These are phyloP conservation scores for Pomacea canaliculata DNA, from an alignment of 2,888 invertebrate species.

Conservation along the genomic window DNA sequence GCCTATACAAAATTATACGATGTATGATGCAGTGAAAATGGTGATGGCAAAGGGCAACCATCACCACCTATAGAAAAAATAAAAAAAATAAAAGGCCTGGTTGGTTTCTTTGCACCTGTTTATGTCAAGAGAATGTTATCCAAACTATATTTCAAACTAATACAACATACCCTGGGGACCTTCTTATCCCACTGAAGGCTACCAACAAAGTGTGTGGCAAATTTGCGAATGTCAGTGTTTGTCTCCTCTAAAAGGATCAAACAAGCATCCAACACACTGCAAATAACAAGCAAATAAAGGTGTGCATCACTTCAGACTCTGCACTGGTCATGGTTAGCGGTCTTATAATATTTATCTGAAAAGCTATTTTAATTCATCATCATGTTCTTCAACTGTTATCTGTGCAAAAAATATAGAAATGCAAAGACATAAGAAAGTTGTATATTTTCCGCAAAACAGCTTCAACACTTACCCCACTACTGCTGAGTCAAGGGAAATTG, in stretches of 20 bases:
- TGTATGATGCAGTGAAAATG: too few species aligned
- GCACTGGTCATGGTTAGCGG: not conserved
- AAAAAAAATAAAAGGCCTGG: not conserved
- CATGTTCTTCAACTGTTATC: not conserved
- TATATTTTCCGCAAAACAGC: too few species aligned
- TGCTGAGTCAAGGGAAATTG: not conserved
- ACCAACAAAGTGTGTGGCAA: constrained; percentile 44
- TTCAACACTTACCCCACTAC: constrained; percentile 10
- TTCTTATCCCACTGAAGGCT: constrained; percentile 23
- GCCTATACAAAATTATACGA: too few species aligned
- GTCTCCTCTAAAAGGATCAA: constrained; percentile 54
- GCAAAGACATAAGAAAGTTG: not conserved
- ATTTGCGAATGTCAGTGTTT: constrained; percentile 47
- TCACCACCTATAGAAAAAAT: too few species aligned
- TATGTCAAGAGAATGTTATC: not conserved
- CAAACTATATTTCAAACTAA: not conserved
- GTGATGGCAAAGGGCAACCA: too few species aligned
- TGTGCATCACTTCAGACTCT: not conserved
- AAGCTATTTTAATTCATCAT: not conserved
- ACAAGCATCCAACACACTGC: constrained; percentile 44
- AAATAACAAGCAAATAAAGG: not conserved
- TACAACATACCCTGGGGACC: constrained; percentile 1
- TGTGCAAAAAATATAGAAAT: too few species aligned
- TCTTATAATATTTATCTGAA: not conserved
- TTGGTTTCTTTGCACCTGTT: not conserved